Evolutionary conservation across 2,797 vertebrate genomes (phyloP).

Genomic region (Benthosema pterotum): DNA sequence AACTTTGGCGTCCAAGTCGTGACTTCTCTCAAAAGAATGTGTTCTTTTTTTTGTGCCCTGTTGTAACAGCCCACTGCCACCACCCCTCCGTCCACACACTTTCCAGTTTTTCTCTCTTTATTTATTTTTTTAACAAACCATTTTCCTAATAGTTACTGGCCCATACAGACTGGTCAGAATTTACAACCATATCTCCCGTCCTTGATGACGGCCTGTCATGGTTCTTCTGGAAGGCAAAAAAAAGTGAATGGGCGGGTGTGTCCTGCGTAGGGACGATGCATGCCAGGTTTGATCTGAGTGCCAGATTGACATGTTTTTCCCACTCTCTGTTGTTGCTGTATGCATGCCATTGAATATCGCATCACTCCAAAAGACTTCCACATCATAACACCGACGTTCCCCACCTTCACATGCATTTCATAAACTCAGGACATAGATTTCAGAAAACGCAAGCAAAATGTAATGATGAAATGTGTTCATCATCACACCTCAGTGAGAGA

Average conservation of each 20-base stretch:
- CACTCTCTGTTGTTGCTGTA: slow-evolving; percentile 1
- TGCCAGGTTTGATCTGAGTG: slow-evolving; percentile 26
- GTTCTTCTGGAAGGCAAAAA: slow-evolving; percentile 13
- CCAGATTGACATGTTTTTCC: slow-evolving; percentile 34
- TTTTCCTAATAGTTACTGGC: slow-evolving; percentile 36
- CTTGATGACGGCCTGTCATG: slow-evolving; percentile 13
- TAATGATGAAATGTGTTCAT: slow-evolving; percentile 15
- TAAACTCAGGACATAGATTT: not conserved
- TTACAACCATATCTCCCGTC: slow-evolving; percentile 18
- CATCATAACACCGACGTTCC: not conserved
- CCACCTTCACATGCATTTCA: too few relatives aligned
- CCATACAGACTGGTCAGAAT: slow-evolving; percentile 16
- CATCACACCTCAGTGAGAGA: slow-evolving; percentile 24
- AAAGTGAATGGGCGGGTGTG: slow-evolving; percentile 22
- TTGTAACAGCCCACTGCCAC: slow-evolving; percentile 51
- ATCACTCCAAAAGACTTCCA: not conserved
- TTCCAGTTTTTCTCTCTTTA: slow-evolving; percentile 55
- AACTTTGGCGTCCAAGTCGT: slow-evolving; percentile 79
- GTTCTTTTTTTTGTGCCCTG: slow-evolving; percentile 68
- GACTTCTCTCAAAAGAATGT: slow-evolving; percentile 85
- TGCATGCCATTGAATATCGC: slow-evolving; percentile 16
- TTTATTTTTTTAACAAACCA: not conserved
- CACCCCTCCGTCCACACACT: slow-evolving; percentile 60
- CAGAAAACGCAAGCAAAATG: not conserved
- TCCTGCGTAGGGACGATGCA: slow-evolving; percentile 14